Base-by-base conservation (phyloP, 2,797 vertebrate species). In the Pelochelys cantorii region DNA sequence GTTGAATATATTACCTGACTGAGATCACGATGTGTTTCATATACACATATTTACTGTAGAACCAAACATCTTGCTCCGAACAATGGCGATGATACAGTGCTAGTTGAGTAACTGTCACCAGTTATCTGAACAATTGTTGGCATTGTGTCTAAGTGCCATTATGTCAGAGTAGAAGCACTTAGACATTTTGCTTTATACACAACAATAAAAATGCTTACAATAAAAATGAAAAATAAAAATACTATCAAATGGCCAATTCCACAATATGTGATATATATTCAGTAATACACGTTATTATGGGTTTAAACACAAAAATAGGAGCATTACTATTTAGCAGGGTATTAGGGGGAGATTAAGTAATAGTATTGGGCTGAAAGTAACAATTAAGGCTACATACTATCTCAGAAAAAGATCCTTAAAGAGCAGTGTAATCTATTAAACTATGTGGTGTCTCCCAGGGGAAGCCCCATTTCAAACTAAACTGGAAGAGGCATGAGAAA, bases 401-500 rank as follows among this genome's bases (percentile, higher is more conserved):
- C 20, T 34, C 68, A 71, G 68, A 37, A 22, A 71, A 71, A 37
- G 27, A 34, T 71, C 4, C 68, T 22, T 22, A 14, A 71, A 34
- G 4, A 62, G 29, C 60, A 31, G 1, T 37, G 34, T 22, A 71
- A 37, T 71, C 34, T 37, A 37, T 71, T 71, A 71, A 9, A 22
- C 65, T 20, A 71, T 71, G 65, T 22, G n/a, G 68, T 71, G 68
- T n/a, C 23, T n/a, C 1, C 8, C 0, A 0, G 62, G 17, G 20
- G 31, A 77, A 1, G 81, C 7, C 65, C n/a, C n/a, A 68, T 71
- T 31, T 62, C 20, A 37, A 71, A 34, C 20, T 11, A 18, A 20
- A 37, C 17, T 37, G 17, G 68, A 37, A 22, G 68, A 71, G 10
- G 68, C 11, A 37, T 37, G 34, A 71, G 68, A 71, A 71, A 71